Evolutionary conservation across 2,888 invertebrate genomes (phyloP), one percentile per base, ranked within the genome.

Genomic region (Muscina levida): DNA sequence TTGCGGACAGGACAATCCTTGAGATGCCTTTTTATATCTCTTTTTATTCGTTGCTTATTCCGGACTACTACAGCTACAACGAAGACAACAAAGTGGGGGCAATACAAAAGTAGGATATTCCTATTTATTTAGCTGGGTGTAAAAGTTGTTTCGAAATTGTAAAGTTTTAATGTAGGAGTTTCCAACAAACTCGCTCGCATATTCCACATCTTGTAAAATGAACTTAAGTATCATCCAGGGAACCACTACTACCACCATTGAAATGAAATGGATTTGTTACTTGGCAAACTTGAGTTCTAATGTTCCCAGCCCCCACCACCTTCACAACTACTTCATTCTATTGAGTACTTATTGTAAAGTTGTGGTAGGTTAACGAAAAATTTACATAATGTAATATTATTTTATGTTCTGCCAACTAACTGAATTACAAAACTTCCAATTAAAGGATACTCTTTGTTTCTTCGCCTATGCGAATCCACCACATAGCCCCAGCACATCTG

Each of bases 131-230:
- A n/a, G 48, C 37, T 39, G 11, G 72, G 72, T 46, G 72, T 59
- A 70, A 82, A 79, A 77, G 74, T 79, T 77, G 62, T 77, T 73
- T 77, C 70, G 82, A 84, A 85, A 84, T 83, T 84, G 78, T 77
- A 77, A 74, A 77, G 65, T 80, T 77, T 80, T 77, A 77, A 71
- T 73, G 73, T 39, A 73, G 71, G 66, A 73, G 51, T 79, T 76
- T 76, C 76, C 72, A 72, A 65, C 65, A 76, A 72, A 74, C 68
- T 75, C 71, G 53, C 71, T 71, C 19, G n/a, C 42, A 53, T 74
- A 65, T 73, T 65, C 56, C 76, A 66, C 15, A 31, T 68, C 56
- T 26, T 59, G 39, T 75, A 56, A 72, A 68, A 68, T 44, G 24
- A 79, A 75, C 62, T 75, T 79, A 72, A 79, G 79, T 67, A 72